Conservation (phyloP, 2,888 invertebrate species). For the Microplitis manilae region DNA sequence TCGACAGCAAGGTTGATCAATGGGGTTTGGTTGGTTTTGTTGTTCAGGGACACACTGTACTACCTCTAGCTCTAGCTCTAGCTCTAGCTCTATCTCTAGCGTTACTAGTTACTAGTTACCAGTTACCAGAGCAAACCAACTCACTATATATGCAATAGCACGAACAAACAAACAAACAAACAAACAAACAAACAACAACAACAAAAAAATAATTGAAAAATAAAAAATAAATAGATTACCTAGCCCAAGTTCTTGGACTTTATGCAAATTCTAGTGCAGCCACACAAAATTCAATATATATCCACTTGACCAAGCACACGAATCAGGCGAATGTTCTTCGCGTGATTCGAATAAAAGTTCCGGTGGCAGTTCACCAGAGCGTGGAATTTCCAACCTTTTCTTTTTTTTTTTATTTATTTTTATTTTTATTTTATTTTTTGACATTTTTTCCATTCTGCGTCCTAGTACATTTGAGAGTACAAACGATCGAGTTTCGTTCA, state of each 20-base stretch:
- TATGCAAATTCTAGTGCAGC: constrained; percentile 31
- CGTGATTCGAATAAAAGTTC: constrained; percentile 36
- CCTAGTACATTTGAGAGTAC: constrained; percentile 36
- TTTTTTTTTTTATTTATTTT: constrained; percentile 19
- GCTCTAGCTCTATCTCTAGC: background rate
- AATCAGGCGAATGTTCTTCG: constrained; percentile 28
- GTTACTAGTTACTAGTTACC: background rate
- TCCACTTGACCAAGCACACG: constrained; percentile 16
- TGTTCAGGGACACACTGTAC: background rate
- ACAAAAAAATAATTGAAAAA: background rate
- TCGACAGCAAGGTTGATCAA: constrained; percentile 23
- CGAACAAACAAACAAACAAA: constrained; percentile 7
- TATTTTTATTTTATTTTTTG: background rate
- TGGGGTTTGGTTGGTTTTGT: background rate
- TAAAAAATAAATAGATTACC: constrained; percentile 30
- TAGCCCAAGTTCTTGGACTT: constrained; percentile 26
- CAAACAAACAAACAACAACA: background rate
- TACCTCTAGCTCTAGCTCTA: background rate
- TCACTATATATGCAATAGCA: background rate
- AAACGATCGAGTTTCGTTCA: constrained; percentile 47
- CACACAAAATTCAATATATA: constrained; percentile 17
- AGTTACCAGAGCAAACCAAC: background rate
- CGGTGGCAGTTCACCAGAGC: constrained; percentile 17
- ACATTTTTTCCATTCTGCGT: constrained; percentile 7
- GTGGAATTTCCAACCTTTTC: constrained; percentile 32